A percentile compares a stretch with the other conserved stretches of the same genome.
These are phyloP conservation scores for Cheilosia scutellata DNA, from an alignment of 2,888 invertebrate species.

Conservation along the genomic window DNA sequence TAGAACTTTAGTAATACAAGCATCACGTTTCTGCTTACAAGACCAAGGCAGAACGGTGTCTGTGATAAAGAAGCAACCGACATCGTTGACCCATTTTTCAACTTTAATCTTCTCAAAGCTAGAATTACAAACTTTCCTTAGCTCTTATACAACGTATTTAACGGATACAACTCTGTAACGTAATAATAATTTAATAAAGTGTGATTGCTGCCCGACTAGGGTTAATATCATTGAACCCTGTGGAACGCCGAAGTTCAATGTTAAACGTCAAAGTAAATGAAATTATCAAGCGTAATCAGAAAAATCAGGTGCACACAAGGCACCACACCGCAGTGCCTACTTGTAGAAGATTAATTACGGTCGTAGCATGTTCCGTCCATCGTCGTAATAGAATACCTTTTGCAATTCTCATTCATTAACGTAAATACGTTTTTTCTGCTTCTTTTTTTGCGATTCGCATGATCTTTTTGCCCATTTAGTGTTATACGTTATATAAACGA, in stretches of 20 bases:
- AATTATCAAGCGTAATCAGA: constrained; percentile 45
- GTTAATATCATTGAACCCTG: constrained; percentile 56
- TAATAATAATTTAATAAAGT: constrained; percentile 5
- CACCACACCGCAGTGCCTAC: not conserved
- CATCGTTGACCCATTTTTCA: constrained; percentile 35
- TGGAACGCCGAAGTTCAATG: constrained; percentile 57
- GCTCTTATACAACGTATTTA: constrained; percentile 4
- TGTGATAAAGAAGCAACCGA: constrained; percentile 7
- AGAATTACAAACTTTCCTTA: not conserved
- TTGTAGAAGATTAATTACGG: constrained; percentile 24
- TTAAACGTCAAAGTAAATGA: constrained; percentile 20
- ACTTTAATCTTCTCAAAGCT: not conserved
- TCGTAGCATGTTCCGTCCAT: constrained; percentile 31
- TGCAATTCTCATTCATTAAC: constrained; percentile 25
- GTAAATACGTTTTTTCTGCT: not conserved
- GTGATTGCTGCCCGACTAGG: constrained; percentile 29
- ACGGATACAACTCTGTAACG: not conserved
- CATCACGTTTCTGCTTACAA: constrained; percentile 27
- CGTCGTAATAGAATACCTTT: constrained; percentile 44
- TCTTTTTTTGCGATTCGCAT: not conserved
- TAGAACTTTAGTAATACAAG: constrained; percentile 36
- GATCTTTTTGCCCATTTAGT: not conserved
- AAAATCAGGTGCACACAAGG: constrained; percentile 23
- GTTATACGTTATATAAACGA: not conserved
- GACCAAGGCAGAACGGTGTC: not conserved